Evolutionary conservation across 53 echinoderm and acorn worm species (phyloP).

Genomic region (Paelopatides confundens): DNA sequence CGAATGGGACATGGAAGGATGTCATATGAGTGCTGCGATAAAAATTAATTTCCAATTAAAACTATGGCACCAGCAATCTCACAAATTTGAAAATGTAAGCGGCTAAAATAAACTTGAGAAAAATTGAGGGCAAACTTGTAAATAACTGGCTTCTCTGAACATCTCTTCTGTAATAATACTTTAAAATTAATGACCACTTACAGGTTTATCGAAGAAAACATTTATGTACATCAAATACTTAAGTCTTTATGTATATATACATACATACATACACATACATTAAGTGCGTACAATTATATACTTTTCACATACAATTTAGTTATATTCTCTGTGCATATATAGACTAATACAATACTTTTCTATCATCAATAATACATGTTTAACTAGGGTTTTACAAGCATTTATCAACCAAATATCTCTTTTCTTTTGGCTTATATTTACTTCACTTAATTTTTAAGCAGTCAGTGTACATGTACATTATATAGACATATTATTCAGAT

Average conservation of each 20-base stretch:
- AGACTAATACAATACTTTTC: constrained; percentile 30
- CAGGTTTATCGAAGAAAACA: not conserved
- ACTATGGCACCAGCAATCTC: too few species aligned
- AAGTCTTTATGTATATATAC: not conserved
- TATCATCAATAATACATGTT: not conserved
- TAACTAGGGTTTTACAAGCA: not conserved
- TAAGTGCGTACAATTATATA: constrained; percentile 32
- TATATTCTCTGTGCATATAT: constrained; percentile 14
- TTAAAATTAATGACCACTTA: not conserved
- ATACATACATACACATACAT: constrained; percentile 16
- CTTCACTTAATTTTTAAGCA: too few species aligned
- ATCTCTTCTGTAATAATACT: not conserved
- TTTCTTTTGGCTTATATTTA: not conserved
- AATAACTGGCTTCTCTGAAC: not conserved
- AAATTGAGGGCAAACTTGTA: too few species aligned
- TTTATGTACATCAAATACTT: not conserved
- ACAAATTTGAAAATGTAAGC: too few species aligned
- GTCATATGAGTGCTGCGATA: too few species aligned
- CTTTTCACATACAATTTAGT: constrained; percentile 17
- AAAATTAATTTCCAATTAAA: too few species aligned
- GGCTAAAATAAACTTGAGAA: too few species aligned
- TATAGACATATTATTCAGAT: not conserved
- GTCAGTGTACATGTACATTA: constrained; percentile 44
- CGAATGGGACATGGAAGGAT: too few species aligned
- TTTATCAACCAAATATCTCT: not conserved